These are phyloP conservation scores for Zaprionus taronus DNA, from an alignment of 1,140 invertebrate genomes.

Conservation along the genomic window DNA sequence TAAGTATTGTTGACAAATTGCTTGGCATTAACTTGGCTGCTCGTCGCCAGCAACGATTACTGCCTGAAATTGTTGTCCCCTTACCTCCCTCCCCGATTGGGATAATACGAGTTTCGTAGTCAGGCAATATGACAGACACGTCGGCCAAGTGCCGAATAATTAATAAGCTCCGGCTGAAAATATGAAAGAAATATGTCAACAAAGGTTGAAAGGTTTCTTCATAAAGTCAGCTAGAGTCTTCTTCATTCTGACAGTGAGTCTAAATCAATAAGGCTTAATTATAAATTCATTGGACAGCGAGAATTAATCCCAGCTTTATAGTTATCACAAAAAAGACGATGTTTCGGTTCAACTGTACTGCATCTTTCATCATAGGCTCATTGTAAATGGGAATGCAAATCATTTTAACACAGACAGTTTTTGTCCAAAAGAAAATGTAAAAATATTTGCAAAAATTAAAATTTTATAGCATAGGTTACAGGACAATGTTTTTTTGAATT, in stretches of 20 bases:
- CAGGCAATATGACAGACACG: slow-evolving; percentile 5
- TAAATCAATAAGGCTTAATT: background rate
- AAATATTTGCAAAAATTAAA: slow-evolving; percentile 4
- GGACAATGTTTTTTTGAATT: background rate
- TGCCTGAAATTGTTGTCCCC: slow-evolving; percentile 8
- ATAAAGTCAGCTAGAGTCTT: background rate
- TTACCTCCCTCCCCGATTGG: background rate
- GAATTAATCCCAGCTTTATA: background rate
- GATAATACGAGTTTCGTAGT: background rate
- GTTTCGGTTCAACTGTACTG: no score
- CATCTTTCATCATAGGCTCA: background rate
- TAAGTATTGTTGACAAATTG: slow-evolving; percentile 67
- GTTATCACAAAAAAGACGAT: background rate
- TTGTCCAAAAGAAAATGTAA: background rate
- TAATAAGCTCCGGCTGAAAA: slow-evolving; percentile 26
- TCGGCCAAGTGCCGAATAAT: slow-evolving; percentile 32
- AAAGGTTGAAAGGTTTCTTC: slow-evolving; percentile 9
- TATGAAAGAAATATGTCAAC: slow-evolving; percentile 38
- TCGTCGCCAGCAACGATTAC: slow-evolving; percentile 14
- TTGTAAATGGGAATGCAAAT: background rate
- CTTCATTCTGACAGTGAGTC: background rate
- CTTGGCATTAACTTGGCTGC: slow-evolving; percentile 52
- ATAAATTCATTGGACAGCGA: background rate
- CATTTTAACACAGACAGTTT: background rate
- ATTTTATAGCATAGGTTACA: background rate